Evolutionary conservation across 35 echinoderm and acorn worm species (phyloP).

Genomic region (Holothuria glaberrima): DNA sequence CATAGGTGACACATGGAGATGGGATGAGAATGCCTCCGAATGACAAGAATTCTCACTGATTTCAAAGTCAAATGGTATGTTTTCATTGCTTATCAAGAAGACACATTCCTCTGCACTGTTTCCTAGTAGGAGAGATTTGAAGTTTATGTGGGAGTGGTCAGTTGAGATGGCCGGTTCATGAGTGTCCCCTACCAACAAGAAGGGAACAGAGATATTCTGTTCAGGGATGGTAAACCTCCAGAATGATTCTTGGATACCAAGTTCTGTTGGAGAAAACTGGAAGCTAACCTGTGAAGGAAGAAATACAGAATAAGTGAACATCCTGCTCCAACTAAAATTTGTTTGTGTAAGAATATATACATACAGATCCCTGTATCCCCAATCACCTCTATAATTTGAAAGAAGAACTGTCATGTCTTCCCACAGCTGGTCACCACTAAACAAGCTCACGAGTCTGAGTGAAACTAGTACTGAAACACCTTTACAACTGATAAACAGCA

Average conservation of each 20-base stretch:
- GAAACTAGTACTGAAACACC: no score
- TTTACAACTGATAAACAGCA: no score
- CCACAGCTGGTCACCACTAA: no score
- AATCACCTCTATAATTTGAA: no score
- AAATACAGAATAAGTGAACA: background rate
- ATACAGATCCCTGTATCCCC: no score
- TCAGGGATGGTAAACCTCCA: constrained; percentile 99
- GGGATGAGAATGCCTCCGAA: constrained; percentile 87
- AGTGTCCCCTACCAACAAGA: constrained; percentile 90
- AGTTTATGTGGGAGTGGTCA: constrained; percentile 98
- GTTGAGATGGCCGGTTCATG: constrained; percentile 94
- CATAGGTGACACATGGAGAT: constrained; percentile 81
- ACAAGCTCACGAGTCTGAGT: no score
- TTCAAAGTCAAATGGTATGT: constrained; percentile 82
- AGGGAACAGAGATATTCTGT: constrained; percentile 98
- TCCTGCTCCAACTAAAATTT: constrained; percentile 37
- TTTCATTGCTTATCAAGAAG: constrained; percentile 87
- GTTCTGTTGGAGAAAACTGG: constrained; percentile 84
- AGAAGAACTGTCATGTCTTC: no score
- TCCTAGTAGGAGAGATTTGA: constrained; percentile 96
- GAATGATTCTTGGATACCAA: constrained; percentile 96
- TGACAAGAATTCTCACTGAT: constrained; percentile 87
- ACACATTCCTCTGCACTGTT: constrained; percentile 79
- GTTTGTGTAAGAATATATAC: no score
- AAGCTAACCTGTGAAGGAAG: constrained; percentile 73